phyloP scores from a whole-genome alignment of 2,113 vertebrate species.

The Thinocorus orbignyianus region DNA sequence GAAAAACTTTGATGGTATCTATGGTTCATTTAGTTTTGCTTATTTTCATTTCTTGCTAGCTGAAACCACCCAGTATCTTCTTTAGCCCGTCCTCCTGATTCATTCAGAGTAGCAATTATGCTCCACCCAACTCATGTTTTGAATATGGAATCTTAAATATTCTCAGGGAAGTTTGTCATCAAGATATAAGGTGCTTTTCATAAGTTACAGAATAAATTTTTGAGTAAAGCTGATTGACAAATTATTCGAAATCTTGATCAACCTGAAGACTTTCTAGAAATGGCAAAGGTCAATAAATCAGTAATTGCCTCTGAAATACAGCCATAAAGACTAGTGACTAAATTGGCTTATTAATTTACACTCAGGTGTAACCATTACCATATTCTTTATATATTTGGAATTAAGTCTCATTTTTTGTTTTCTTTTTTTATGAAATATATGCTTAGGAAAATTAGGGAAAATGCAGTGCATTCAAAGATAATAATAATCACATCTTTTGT shows the following conservation, averaged over 20 bases:
- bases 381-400: neutral
- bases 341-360: neutral
- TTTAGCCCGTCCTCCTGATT: neutral
- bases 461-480: neutral
- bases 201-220: neutral
- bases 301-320: neutral
- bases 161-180: neutral
- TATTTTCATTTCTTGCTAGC: neutral
- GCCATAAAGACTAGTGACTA: neutral
- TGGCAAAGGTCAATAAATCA: slow-evolving; percentile 13
- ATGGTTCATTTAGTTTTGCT: neutral
- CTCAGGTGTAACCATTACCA: neutral
- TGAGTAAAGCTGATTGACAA: neutral
- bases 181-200: neutral
- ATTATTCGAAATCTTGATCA: neutral
- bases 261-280: slow-evolving; percentile 3
- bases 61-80: neutral
- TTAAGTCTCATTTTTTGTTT: neutral
- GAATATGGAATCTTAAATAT: neutral
- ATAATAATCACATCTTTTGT: neutral
- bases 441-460: neutral
- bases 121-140: neutral
- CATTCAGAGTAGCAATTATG: neutral
- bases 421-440: neutral
- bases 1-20: neutral